Evolutionary conservation across 2,888 invertebrate genomes (phyloP).

Genomic region (Elaeidobius kamerunicus): DNA sequence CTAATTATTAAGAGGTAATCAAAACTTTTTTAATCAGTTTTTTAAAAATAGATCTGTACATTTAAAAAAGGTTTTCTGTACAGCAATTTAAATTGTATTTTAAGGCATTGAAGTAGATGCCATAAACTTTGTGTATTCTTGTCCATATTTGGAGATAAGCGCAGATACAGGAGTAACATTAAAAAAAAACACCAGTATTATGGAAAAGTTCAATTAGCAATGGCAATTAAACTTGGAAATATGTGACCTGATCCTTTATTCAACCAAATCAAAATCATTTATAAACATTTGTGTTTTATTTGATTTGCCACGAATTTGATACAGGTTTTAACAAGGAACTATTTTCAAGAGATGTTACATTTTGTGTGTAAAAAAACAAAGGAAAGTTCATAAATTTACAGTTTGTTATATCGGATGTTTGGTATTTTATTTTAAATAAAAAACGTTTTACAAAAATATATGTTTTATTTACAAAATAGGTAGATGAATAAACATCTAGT

Average conservation of each 20-base stretch:
- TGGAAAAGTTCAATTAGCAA: conserved; percentile 3
- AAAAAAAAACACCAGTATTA: conserved; percentile 1
- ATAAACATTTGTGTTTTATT: neutral
- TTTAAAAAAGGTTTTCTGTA: too few relatives aligned
- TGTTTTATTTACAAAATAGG: too few relatives aligned
- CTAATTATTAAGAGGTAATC: too few relatives aligned
- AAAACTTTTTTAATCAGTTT: too few relatives aligned
- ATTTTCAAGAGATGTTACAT: neutral
- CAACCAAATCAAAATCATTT: neutral
- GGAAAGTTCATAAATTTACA: too few relatives aligned
- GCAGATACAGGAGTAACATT: neutral
- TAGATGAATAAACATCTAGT: too few relatives aligned
- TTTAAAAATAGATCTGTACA: too few relatives aligned
- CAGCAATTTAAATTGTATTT: neutral
- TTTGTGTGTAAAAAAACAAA: neutral
- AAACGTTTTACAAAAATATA: neutral
- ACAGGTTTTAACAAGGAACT: neutral
- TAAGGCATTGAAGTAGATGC: neutral
- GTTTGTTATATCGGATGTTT: too few relatives aligned
- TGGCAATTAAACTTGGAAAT: conserved; percentile 1
- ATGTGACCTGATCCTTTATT: neutral
- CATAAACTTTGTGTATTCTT: neutral
- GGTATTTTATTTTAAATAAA: neutral
- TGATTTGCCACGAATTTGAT: neutral
- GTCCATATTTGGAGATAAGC: neutral